Evolutionary conservation across 2,797 vertebrate species (phyloP).

Genomic region (Natrix natrix): DNA sequence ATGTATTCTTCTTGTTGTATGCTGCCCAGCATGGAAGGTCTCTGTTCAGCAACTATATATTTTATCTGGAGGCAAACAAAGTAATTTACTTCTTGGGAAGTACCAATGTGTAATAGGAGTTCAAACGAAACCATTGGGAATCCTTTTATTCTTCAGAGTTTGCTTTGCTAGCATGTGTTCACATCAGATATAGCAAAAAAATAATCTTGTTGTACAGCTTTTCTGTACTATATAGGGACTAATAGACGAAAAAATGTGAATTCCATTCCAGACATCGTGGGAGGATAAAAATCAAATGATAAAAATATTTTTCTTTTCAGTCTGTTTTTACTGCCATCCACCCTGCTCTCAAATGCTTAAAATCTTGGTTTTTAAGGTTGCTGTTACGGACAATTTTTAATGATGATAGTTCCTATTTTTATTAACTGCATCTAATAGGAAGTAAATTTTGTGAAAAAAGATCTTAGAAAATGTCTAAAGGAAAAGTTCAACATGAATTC

Average conservation of each 20-base stretch:
- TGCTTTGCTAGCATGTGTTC: background rate
- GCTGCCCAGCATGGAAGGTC: background rate
- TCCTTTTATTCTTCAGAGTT: background rate
- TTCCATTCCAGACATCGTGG: background rate
- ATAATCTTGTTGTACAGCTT: background rate
- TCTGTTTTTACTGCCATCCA: background rate
- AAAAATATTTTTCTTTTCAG: background rate
- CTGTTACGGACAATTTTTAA: background rate
- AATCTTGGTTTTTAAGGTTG: background rate
- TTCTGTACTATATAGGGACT: background rate
- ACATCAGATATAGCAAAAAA: background rate
- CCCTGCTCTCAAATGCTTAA: background rate
- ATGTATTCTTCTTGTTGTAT: background rate
- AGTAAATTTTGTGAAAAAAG: constrained; percentile 17
- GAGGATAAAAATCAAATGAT: background rate
- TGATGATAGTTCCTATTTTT: background rate
- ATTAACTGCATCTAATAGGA: constrained; percentile 14
- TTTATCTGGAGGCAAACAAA: background rate
- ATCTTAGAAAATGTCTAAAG: constrained; percentile 28
- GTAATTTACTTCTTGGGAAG: background rate
- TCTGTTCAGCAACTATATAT: background rate
- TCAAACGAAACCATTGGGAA: background rate
- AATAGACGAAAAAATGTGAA: background rate
- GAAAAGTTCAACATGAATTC: background rate
- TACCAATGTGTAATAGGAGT: background rate